phyloP scores from a whole-genome alignment of 2,797 vertebrate species.

The Tragopan temminckii region DNA sequence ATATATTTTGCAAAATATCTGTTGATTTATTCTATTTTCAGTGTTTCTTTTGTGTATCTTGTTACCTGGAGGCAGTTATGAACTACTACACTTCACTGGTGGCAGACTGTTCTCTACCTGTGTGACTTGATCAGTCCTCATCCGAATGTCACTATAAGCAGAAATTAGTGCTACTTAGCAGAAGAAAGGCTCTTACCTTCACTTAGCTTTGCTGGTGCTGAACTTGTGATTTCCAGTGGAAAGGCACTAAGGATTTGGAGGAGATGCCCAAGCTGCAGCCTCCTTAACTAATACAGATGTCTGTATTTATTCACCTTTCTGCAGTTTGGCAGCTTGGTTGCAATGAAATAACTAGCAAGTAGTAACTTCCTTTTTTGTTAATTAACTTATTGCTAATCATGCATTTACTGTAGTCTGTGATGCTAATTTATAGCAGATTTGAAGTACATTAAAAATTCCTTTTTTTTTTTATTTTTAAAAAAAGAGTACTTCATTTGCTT shows the following conservation, averaged over 20 bases:
- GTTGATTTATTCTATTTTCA: background rate
- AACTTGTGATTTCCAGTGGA: background rate
- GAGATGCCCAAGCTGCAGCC: background rate
- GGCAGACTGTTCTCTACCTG: constrained; percentile 24
- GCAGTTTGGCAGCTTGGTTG: background rate
- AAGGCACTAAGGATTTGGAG: background rate
- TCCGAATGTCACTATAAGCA: constrained; percentile 32
- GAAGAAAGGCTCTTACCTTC: background rate
- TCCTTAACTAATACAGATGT: background rate
- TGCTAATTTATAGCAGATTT: background rate
- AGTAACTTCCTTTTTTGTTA: background rate
- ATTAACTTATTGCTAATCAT: background rate
- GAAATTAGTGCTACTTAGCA: constrained; percentile 39
- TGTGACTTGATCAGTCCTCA: constrained; percentile 19
- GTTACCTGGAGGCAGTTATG: constrained; percentile 31
- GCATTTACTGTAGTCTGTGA: background rate
- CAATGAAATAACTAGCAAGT: background rate
- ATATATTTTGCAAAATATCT: constrained; percentile 23
- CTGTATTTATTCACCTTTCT: background rate
- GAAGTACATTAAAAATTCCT: background rate
- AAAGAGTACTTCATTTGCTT: background rate
- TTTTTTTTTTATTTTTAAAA: background rate
- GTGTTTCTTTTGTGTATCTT: background rate
- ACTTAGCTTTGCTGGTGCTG: background rate
- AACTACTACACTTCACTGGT: background rate